Evolutionary conservation across 2,888 invertebrate genomes (phyloP).

Genomic region (Metopia argyrocephala): DNA sequence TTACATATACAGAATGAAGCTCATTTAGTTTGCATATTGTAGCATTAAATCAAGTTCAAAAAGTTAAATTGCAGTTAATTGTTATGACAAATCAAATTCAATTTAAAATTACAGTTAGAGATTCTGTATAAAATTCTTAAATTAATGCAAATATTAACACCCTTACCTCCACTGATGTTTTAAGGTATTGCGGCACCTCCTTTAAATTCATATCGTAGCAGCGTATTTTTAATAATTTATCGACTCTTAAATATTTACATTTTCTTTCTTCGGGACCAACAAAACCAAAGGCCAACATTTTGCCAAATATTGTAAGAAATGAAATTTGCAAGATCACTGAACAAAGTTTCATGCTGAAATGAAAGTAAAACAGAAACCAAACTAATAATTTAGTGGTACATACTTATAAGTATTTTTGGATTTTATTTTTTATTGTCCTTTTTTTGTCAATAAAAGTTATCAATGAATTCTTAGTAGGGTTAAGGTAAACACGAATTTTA

Average conservation of each 20-base stretch:
- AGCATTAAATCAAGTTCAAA: constrained; percentile 60
- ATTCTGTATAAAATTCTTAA: neutral
- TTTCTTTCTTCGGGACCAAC: constrained; percentile 71
- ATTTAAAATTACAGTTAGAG: constrained; percentile 34
- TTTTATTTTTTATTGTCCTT: neutral
- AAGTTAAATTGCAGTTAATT: constrained; percentile 57
- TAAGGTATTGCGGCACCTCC: constrained; percentile 76
- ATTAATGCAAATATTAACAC: too few species aligned
- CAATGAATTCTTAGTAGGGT: too few species aligned
- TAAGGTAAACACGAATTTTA: too few species aligned
- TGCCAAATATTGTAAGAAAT: constrained; percentile 70
- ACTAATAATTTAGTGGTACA: neutral
- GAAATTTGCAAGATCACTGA: constrained; percentile 69
- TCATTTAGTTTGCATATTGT: neutral
- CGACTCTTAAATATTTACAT: constrained; percentile 74
- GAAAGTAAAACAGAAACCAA: constrained; percentile 21
- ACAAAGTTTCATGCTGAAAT: constrained; percentile 69
- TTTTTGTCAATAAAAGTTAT: too few species aligned
- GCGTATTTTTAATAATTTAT: constrained; percentile 73
- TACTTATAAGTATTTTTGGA: neutral
- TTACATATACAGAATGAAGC: neutral
- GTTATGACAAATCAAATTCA: constrained; percentile 55
- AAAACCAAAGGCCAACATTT: constrained; percentile 73
- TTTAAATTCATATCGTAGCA: constrained; percentile 76
- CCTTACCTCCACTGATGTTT: constrained; percentile 77